Percentiles rank a stretch among this genome's conserved stretches.
phyloP scores from a whole-genome alignment of 1,140 invertebrate genomes.

The Drosophila varians region DNA sequence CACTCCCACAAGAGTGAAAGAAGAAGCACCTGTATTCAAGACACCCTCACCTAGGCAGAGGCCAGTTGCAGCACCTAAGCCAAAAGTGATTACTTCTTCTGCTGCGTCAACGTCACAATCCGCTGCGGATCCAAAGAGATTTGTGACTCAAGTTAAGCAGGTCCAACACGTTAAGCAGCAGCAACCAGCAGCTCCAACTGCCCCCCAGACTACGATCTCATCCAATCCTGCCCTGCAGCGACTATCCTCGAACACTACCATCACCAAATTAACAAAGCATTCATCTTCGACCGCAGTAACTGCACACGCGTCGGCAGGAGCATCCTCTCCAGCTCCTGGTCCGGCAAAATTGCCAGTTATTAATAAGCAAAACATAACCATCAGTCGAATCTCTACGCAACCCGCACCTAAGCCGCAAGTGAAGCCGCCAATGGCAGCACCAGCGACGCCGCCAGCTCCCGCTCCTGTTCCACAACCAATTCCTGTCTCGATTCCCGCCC shows the following conservation, averaged over 20 bases:
- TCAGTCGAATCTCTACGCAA: constrained; percentile 60
- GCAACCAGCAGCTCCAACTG: constrained; percentile 2
- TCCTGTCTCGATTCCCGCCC: constrained; percentile 4
- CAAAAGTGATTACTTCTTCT: constrained; percentile 8
- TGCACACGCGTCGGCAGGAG: not conserved
- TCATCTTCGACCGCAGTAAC: not conserved
- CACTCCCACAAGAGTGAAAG: constrained; percentile 16
- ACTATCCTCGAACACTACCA: constrained; percentile 66
- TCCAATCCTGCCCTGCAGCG: constrained; percentile 62
- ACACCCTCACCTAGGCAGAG: constrained; percentile 47
- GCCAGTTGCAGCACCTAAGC: constrained; percentile 17
- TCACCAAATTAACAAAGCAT: constrained; percentile 59
- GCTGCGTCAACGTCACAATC: not conserved
- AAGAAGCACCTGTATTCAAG: constrained; percentile 40
- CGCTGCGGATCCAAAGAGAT: constrained; percentile 46
- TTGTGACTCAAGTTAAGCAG: constrained; percentile 35
- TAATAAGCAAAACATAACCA: constrained; percentile 77
- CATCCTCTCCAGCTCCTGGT: not conserved
- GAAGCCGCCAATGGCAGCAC: constrained; percentile 11
- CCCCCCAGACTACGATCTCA: not conserved
- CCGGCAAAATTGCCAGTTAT: constrained; percentile 62
- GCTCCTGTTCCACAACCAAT: constrained; percentile 8
- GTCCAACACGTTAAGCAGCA: constrained; percentile 36
- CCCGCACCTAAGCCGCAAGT: constrained; percentile 29
- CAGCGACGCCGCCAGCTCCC: not conserved